Base-by-base conservation (phyloP, 2,797 vertebrate species). In the Chiroxiphia lanceolata region DNA sequence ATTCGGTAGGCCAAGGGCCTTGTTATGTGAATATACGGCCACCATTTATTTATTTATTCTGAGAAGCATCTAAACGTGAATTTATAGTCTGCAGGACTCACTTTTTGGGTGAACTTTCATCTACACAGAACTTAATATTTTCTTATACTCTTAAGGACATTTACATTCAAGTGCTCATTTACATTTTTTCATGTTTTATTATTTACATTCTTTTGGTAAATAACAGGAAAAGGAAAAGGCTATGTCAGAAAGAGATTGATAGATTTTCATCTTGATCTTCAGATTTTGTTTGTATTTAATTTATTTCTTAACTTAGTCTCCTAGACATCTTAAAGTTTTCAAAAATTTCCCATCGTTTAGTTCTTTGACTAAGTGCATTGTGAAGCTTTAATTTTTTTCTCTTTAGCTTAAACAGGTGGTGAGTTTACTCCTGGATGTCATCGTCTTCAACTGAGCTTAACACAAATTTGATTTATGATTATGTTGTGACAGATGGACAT, bases 241-340 rank as follows among this genome's bases (percentile, higher is more conserved):
- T 42, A 3, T 11, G 2, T 50, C 26, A 70, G n/a, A 93, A 61
- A 69, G 27, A 27, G 9, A 53, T 13, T 60, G 19, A 74, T 44
- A 85, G 19, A 19, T 78, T 74, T 91, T 74, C 38, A 59, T 74
- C 34, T 81, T 81, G n/a, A 42, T 83, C 26, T 86, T 90, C 15
- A 15, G 29, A 16, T 40, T 51, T 56, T 88, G 29, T 77, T 94
- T 88, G 27, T 27, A 59, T 88, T 85, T 85, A 61, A 83, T 77
- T 74, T 74, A 53, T 77, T 80, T 69, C 27, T 59, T 88, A 80
- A 22, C 3, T 83, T 83, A 40, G 13, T 42, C 11, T 40, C 26
- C 40, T 57, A 60, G 29, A 67, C n/a, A 20, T 77, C 68, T 68
- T 51, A 29, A 70, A 51, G 7, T 60, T 8, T 47, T 23, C 7